Evolutionary conservation across 2,113 vertebrate genomes (phyloP).

Genomic region (Prionailurus bengalensis): DNA sequence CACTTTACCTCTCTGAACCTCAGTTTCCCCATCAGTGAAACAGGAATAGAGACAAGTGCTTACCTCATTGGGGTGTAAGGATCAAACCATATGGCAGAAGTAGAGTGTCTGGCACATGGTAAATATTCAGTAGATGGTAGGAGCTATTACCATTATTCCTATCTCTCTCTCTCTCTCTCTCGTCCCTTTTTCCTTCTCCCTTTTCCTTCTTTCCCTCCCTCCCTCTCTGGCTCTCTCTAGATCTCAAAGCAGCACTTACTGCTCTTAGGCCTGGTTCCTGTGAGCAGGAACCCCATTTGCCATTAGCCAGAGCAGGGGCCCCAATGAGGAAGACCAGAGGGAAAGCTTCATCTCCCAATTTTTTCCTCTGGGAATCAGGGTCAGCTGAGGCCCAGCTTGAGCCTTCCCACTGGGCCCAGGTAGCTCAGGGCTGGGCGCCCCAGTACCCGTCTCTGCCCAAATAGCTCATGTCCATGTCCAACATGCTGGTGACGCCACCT

Average conservation of each 20-base stretch:
- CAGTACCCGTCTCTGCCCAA: not conserved
- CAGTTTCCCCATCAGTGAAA: constrained; percentile 78
- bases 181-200: not conserved
- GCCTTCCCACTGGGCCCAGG: constrained; percentile 18
- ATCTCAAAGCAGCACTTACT: constrained; percentile 69
- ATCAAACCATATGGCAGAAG: constrained; percentile 27
- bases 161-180: not conserved
- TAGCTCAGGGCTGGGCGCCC: constrained; percentile 51
- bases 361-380: constrained; percentile 76
- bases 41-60: constrained; percentile 57
- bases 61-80: constrained; percentile 24
- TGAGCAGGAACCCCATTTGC: constrained; percentile 65
- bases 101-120: constrained; percentile 58
- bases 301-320: constrained; percentile 59
- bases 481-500: not conserved
- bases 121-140: constrained; percentile 62
- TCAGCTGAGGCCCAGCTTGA: constrained; percentile 76
- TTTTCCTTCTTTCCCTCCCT: not conserved
- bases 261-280: constrained; percentile 69
- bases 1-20: constrained; percentile 74
- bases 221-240: constrained; percentile 68
- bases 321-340: constrained; percentile 54
- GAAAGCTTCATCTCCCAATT: constrained; percentile 68
- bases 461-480: not conserved
- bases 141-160: constrained; percentile 58